A percentile compares a stretch with the other conserved stretches of the same genome.
Evolutionary conservation across 1,140 invertebrate species (phyloP).

Genomic region (Heliconius congener): DNA sequence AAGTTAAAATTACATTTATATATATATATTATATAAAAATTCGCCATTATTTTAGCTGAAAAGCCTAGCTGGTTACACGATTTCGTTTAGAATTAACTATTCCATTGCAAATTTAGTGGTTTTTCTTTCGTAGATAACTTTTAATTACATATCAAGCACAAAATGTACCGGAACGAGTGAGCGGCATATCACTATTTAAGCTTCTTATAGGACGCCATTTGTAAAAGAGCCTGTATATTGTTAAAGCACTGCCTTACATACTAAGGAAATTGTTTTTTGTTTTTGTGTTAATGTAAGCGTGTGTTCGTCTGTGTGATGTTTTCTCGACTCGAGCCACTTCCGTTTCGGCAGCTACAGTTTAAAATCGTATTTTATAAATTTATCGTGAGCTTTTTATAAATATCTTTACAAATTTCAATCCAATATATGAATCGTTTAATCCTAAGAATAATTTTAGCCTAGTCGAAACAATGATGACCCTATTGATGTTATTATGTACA

Average conservation of each 20-base stretch:
- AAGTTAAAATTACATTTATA: conserved; percentile 11
- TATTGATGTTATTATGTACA: conserved; percentile 35
- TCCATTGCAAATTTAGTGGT: conserved; percentile 3
- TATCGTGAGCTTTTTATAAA: conserved; percentile 72
- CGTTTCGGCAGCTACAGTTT: conserved; percentile 58
- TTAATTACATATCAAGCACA: conserved; percentile 73
- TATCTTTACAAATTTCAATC: conserved; percentile 71
- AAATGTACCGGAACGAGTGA: conserved; percentile 54
- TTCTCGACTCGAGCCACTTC: conserved; percentile 42
- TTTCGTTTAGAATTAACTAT: conserved; percentile 34
- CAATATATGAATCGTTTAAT: conserved; percentile 61
- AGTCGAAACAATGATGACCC: conserved; percentile 32
- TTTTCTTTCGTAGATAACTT: conserved; percentile 16
- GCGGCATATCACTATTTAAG: conserved; percentile 68
- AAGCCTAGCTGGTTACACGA: conserved; percentile 33
- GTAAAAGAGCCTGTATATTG: conserved; percentile 52
- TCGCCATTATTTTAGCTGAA: conserved; percentile 28
- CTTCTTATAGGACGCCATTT: conserved; percentile 36
- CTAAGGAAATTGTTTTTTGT: conserved; percentile 56
- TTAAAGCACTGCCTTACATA: conserved; percentile 74
- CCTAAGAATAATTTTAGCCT: conserved; percentile 47
- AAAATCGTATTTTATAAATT: conserved; percentile 52
- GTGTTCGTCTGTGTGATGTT: conserved; percentile 50
- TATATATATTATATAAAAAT: not conserved
- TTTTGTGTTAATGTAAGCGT: conserved; percentile 35